phyloP scores from a whole-genome alignment of 2,797 vertebrate species.

The Diglossa cyanea region DNA sequence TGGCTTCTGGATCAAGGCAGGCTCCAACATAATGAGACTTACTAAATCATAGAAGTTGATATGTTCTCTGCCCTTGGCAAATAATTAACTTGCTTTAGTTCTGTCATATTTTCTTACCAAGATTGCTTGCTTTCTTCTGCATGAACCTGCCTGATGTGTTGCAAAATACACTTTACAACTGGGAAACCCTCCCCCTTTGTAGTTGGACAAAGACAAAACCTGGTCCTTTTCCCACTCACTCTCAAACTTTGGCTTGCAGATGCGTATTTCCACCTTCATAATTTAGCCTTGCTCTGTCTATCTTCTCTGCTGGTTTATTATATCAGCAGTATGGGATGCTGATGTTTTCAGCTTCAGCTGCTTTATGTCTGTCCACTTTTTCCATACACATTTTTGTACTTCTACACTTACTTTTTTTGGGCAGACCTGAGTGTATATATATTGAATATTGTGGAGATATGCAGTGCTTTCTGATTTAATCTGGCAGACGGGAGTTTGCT shows the following conservation, averaged over 20 bases:
- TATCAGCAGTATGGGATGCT: background rate
- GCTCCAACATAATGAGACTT: background rate
- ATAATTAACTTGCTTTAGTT: background rate
- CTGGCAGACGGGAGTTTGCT: background rate
- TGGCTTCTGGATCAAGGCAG: background rate
- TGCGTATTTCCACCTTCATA: background rate
- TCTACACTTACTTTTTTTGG: background rate
- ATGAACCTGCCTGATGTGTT: background rate
- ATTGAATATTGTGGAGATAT: background rate
- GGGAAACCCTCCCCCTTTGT: background rate
- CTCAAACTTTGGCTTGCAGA: background rate
- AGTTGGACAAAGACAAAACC: background rate
- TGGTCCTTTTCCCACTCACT: background rate
- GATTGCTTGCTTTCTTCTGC: background rate
- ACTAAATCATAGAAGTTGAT: conserved; percentile 1
- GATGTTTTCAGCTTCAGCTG: background rate
- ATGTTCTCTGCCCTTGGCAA: conserved; percentile 13
- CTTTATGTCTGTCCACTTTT: background rate
- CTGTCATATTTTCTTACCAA: background rate
- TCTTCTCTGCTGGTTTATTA: background rate
- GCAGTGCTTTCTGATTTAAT: background rate
- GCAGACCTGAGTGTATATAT: rapidly evolving
- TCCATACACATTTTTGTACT: background rate
- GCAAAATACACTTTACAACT: background rate
- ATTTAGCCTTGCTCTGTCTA: background rate